A percentile compares a stretch with the other conserved stretches of the same genome.
Evolutionary conservation across 2,888 invertebrate species (phyloP).

Genomic region (Eueremaeus valkanovi): DNA sequence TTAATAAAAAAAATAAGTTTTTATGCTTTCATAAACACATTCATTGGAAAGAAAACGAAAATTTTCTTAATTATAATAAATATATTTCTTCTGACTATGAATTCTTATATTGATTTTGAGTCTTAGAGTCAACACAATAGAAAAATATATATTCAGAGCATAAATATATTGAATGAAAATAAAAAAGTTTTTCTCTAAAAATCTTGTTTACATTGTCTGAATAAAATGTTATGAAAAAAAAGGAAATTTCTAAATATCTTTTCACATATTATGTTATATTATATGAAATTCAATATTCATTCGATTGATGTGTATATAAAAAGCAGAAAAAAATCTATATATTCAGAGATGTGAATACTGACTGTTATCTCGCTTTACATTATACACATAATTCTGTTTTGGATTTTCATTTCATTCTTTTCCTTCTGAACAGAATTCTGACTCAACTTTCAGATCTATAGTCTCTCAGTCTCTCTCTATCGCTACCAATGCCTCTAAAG

Average conservation of each 20-base stretch:
- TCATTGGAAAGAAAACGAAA: no score
- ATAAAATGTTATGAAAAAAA: neutral
- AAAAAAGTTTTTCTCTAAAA: neutral
- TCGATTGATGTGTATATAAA: neutral
- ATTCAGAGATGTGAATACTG: neutral
- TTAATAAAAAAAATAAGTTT: no score
- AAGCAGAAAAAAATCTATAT: neutral
- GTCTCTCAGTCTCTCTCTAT: no score
- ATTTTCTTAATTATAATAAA: no score
- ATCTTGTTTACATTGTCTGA: neutral
- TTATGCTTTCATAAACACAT: no score
- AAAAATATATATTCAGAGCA: neutral
- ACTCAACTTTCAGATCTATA: neutral
- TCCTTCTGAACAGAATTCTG: neutral
- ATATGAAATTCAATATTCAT: neutral
- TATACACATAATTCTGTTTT: neutral
- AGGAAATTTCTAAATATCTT: neutral
- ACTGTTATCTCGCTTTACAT: neutral
- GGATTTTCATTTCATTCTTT: neutral
- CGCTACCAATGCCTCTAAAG: neutral
- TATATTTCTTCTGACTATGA: no score
- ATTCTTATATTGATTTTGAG: neutral
- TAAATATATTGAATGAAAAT: neutral
- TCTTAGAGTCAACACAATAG: neutral
- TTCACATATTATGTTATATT: neutral